These are phyloP conservation scores for Scatophagus argus DNA, from an alignment of 2,113 vertebrate species.

Conservation along the genomic window DNA sequence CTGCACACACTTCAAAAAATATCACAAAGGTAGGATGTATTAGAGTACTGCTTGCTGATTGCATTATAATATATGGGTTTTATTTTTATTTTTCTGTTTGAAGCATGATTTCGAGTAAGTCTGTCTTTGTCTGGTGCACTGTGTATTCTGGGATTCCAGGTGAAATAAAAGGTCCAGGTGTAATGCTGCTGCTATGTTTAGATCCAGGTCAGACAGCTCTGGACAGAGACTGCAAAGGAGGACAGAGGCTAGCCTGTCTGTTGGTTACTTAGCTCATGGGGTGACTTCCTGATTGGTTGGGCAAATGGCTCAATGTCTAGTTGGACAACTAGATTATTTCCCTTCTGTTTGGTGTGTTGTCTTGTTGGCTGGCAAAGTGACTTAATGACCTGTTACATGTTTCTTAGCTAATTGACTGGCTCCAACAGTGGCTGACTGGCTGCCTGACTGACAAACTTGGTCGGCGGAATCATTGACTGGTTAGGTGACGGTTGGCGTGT, in stretches of 20 bases:
- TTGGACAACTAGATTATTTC: neutral
- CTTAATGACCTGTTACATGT: no score
- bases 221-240: slow-evolving; percentile 19
- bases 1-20: no score
- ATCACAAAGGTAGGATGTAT: no score
- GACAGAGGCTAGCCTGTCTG: slow-evolving; percentile 20
- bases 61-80: no score
- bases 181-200: slow-evolving; percentile 50
- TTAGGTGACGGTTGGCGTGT: neutral
- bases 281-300: slow-evolving; percentile 6
- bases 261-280: slow-evolving; percentile 7
- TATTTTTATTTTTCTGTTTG: neutral
- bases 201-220: slow-evolving; percentile 37
- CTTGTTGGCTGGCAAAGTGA: no score
- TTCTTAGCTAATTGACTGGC: neutral
- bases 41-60: no score
- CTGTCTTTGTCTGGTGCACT: neutral
- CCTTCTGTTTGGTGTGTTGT: neutral
- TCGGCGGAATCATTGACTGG: neutral
- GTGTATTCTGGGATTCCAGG: slow-evolving; percentile 23
- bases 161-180: slow-evolving; percentile 39
- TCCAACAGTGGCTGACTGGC: neutral
- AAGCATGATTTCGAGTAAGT: neutral
- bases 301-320: neutral
- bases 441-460: no score